Base-by-base conservation (phyloP, 2,888 invertebrate genomes). In the Microctonus aethiopoides region DNA sequence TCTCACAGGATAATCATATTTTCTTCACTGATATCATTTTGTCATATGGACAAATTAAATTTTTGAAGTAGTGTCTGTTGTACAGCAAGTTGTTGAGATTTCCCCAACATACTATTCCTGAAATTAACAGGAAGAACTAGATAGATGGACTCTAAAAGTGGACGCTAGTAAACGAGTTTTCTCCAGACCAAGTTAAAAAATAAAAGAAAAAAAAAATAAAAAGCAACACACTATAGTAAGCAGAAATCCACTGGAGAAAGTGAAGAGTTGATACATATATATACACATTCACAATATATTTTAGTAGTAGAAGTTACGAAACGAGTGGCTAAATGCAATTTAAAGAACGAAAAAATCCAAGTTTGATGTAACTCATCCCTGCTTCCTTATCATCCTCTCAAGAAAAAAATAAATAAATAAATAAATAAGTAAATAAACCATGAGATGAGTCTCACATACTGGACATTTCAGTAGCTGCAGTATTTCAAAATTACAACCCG, bases 301-400 rank as follows among this genome's bases (percentile, higher is more conserved):
- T 57, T 61, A 57, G 57, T 63, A 16, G 68, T 41, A 68, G 67
- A 73, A 76, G 79, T 77, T 78, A 77, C 79, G 79, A 80, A 79
- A 81, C 83, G 81, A 83, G 82, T 81, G 83, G 83, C 83, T 84
- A 83, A 83, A 84, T 82, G 83, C 83, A 84, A 84, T 84, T 83
- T 83, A 82, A 84, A 83, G 81, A 81, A 81, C 80, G 77, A 80
- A 79, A 80, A 78, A 81, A 81, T 36, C 64, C 39, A 62, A 62
- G 62, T 46, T 62, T 29, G 22, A 46, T 39, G 61, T 39, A 29
- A 29, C 26, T 16, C 46, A 46, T 46, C 46, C 16, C 46, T n/a
- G 6, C 16, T 2, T 16, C 5, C n/a, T 16, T 5, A 4, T 4
- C 9, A 16, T 29, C 29, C 7, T 29, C 7, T 29, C 29, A 46